Evolutionary conservation across 2,113 vertebrate species (phyloP), one percentile per base, ranked within the genome.

Genomic region (Bubo bubo): DNA sequence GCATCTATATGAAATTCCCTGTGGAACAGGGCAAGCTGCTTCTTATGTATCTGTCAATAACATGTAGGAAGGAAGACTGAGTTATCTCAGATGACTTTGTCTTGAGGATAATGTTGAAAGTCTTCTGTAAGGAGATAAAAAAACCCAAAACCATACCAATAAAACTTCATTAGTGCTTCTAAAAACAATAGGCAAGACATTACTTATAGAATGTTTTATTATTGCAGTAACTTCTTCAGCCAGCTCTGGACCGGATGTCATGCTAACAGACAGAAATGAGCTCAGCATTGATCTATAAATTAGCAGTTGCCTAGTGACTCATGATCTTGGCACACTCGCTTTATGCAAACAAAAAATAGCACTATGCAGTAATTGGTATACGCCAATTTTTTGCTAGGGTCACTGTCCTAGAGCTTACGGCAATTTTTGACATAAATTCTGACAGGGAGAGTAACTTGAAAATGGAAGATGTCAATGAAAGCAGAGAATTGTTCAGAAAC

Each of bases 271-370:
- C 39, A 94, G 87, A 85, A 91, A 88, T 82, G 93, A 97, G 70
- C 92, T 94, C 91, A 96, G 87, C 87, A 93, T 34, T 91, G 90
- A 94, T 96, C 92, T 91, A 68, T 79, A 97, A 95, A 97, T 93
- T 91, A 97, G 80, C 93, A 91, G 95, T 96, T 94, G 89, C 94
- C 60, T 91, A 64, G 91, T 93, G 94, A 96, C 84, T 96, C 95
- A 81, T 89, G 86, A 53, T 77, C 76, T 67, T 93, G 91, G 96
- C 95, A 85, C 18, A 39, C 83, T 80, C 4, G 5, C 67, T 92
- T 74, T 58, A 50, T 74, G 83, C 83, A 89, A 94, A 96, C 64
- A 84, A 37, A 96, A 97, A 96, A 71, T 87, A 95, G 72, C 93
- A 81, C 84, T 77, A 84, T 95, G 89, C 91, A 95, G 93, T 75